Base-by-base conservation (phyloP, 1,140 invertebrate species). In the Planococcus citri region DNA sequence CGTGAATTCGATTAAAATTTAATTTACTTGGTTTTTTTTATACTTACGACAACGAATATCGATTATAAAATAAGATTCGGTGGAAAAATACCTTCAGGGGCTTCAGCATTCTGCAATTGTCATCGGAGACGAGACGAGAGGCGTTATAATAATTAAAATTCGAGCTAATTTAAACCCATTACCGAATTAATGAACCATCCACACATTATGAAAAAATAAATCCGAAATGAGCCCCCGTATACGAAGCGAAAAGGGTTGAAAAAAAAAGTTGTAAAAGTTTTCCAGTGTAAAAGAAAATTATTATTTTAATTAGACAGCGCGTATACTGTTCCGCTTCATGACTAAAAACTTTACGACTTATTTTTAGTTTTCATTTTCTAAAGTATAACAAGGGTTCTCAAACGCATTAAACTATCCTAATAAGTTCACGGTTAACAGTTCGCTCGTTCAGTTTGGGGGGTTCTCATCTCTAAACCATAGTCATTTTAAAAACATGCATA, bases 361-460 rank as follows among this genome's bases (percentile, higher is more conserved):
- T 51, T 51, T 51, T 51, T 51, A 51, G 41, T 51, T 51, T 51
- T 51, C 41, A 51, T 51, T 51, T 51, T 51, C 41, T 51, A 51
- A 51, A 51, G 41, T 51, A n/a, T n/a, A 51, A 51, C 41, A 51
- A 14, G 41, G 41, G 12, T 51, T 20, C 41, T 51, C 41, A 20
- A 51, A 51, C 41, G 41, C 41, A 51, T 51, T 51, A 51, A 51
- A 3, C n/a, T 51, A 51, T 51, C 2, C 14, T 37, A 51, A 51
- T 51, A 51, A 51, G 41, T 51, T 51, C 41, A 51, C 41, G 41
- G 41, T 51, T 4, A 17, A 51, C 10, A 20, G 41, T 17, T 51
- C 29, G 4, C n/a, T 51, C n/a, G 41, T 51, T 51, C 17, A 17
- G n/a, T n/a, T n/a, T n/a, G n/a, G n/a, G n/a, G n/a, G n/a, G n/a